Conservation (phyloP, 2,113 vertebrate species). For the Pachypanchax playfairii region DNA sequence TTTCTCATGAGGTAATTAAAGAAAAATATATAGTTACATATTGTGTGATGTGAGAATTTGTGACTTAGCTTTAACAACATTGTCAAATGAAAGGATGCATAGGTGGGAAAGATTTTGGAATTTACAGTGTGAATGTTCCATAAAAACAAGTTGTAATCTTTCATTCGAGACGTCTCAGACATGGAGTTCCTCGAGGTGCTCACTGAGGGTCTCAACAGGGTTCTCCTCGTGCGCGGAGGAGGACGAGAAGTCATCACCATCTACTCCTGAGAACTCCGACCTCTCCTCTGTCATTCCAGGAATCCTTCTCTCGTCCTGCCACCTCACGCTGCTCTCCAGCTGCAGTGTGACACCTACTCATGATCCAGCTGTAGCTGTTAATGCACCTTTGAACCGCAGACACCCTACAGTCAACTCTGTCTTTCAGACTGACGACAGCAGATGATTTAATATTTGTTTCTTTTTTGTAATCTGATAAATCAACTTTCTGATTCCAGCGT, state of each 20-base stretch:
- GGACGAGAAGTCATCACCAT: slow-evolving; percentile 99
- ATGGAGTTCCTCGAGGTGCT: slow-evolving; percentile 99
- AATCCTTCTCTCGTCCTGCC: slow-evolving; percentile 8
- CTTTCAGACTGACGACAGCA: background rate
- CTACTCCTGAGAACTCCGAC: slow-evolving; percentile 88
- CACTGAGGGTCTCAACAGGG: slow-evolving; percentile 94
- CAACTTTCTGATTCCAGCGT: background rate
- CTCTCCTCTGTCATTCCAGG: slow-evolving; percentile 12
- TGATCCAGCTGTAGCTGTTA: background rate
- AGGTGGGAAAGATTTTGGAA: background rate
- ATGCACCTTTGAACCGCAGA: background rate
- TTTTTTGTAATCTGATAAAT: background rate
- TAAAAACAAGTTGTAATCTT: slow-evolving; percentile 48
- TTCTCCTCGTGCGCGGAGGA: slow-evolving; percentile 95
- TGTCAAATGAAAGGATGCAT: no score
- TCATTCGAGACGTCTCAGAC: slow-evolving; percentile 82
- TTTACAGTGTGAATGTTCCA: background rate
- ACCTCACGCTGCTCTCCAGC: background rate
- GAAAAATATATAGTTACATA: no score
- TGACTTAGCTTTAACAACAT: no score
- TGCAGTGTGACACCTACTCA: background rate
- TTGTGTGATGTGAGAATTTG: no score
- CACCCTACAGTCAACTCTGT: background rate
- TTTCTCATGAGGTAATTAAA: no score
- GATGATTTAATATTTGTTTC: background rate